These are phyloP conservation scores for Calypte anna DNA, from an alignment of 2,113 vertebrate genomes.

Conservation along the genomic window DNA sequence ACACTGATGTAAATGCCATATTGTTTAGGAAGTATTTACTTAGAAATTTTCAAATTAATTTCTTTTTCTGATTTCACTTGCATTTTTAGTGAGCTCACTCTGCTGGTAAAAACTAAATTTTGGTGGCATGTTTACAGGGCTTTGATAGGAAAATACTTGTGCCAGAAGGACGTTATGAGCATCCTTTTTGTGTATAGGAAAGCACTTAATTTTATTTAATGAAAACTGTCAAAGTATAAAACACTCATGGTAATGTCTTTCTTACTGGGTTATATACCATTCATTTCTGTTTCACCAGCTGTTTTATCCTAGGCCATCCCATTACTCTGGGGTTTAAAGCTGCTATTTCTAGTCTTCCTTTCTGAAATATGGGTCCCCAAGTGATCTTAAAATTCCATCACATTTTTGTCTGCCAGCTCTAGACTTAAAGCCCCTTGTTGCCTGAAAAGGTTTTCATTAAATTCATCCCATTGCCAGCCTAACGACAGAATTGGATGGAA, in stretches of 20 bases:
- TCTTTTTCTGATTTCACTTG: conserved; percentile 26
- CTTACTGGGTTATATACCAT: conserved; percentile 69
- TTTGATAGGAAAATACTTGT: conserved; percentile 58
- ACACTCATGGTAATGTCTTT: conserved; percentile 66
- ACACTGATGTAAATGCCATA: conserved; percentile 62
- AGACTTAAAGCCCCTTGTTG: conserved; percentile 37
- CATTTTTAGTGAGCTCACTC: conserved; percentile 53
- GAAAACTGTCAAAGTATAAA: conserved; percentile 60
- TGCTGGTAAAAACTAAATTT: conserved; percentile 31
- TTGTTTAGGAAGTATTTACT: conserved; percentile 65
- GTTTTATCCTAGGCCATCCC: conserved; percentile 21
- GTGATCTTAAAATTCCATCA: conserved; percentile 6
- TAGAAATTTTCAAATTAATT: conserved; percentile 28
- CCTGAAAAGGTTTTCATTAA: conserved; percentile 44
- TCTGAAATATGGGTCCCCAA: conserved; percentile 24
- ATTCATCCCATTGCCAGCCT: conserved; percentile 5
- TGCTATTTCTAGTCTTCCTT: conserved; percentile 67
- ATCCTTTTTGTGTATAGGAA: conserved; percentile 71
- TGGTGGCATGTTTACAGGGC: conserved; percentile 47
- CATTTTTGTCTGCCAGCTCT: conserved; percentile 20
- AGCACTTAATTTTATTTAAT: conserved; percentile 77
- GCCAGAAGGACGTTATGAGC: conserved; percentile 55
- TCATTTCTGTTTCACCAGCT: conserved; percentile 29
- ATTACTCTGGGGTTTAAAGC: conserved; percentile 46
- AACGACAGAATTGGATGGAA: conserved; percentile 16